Base-by-base conservation (phyloP, 2,113 vertebrate species). In the Megaceryle torquata region DNA sequence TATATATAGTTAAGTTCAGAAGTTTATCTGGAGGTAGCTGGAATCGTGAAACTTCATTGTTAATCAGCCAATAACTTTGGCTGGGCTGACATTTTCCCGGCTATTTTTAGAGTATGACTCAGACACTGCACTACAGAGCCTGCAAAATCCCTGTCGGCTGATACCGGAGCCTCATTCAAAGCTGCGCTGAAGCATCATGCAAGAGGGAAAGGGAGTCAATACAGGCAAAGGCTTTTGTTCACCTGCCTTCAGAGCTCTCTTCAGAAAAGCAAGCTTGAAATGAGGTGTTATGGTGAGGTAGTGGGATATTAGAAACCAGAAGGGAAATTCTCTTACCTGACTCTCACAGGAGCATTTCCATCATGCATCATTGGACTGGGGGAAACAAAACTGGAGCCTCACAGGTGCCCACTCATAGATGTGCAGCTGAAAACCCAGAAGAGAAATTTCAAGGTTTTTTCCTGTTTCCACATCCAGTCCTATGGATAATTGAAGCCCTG, bases 71-170 rank as follows among this genome's bases (percentile, higher is more conserved):
- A 26, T 91, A 95, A 72, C 93, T 95, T 96, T 86, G 80, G 53
- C 82, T 94, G 69, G 88, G 94, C 85, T 96, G 94, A 94, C 93
- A 94, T 95, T 95, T 97, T 57, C 86, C 56, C 11, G 14, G 93
- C 86, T 97, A 93, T 96, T 97, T 97, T 97, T 95, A 96, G 97
- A 86, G 41, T 21, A 71, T 96, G 96, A 96, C 85, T 97, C 97
- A 97, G 92, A 13, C 57, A 21, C 76, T 81, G 91, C n/a, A 4
- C 76, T 72, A 70, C 17, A 6, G 80, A 65, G 59, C 50, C 61
- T 16, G 92, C 95, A 88, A 79, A 89, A 77, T 89, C 91, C 70
- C 91, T 39, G 77, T 26, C n/a, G 76, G 64, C 87, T 70, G 74
- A 51, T 44, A 46, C 31, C 26, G 11, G 81, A 84, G 91, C 86